phyloP scores from a whole-genome alignment of 2,113 vertebrate species.

The Girardinichthys multiradiatus region DNA sequence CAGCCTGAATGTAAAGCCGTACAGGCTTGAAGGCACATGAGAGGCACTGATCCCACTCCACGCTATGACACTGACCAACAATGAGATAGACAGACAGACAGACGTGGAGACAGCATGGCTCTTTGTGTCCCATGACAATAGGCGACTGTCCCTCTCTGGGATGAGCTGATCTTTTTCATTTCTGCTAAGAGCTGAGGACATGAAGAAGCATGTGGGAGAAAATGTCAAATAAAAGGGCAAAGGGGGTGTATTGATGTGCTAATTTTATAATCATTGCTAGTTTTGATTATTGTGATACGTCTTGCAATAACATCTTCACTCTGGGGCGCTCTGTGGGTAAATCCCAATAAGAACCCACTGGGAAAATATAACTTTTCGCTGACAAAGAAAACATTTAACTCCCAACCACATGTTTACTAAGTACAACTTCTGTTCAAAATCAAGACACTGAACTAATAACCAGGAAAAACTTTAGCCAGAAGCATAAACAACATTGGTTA shows the following conservation, averaged over 20 bases:
- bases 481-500: slow-evolving; percentile 2
- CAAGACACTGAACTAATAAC: slow-evolving; percentile 1
- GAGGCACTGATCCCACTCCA: slow-evolving; percentile 44
- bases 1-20: slow-evolving; percentile 7
- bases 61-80: slow-evolving; percentile 41
- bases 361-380: neutral
- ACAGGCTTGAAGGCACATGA: neutral
- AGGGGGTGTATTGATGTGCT: neutral
- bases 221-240: neutral
- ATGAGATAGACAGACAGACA: slow-evolving; percentile 31
- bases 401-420: slow-evolving; percentile 7
- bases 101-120: slow-evolving; percentile 43
- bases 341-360: neutral
- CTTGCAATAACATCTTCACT: neutral
- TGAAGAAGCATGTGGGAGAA: slow-evolving; percentile 7
- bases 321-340: neutral
- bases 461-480: neutral
- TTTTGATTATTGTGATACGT: neutral
- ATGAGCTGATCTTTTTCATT: slow-evolving; percentile 54
- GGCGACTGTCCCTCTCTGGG: slow-evolving; percentile 49
- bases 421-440: neutral
- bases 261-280: neutral
- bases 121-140: slow-evolving; percentile 72
- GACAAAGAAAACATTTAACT: neutral
- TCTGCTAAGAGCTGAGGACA: slow-evolving; percentile 33